phyloP scores from a whole-genome alignment of 2,888 invertebrate genomes.

The Caenorhabditis japonica region DNA sequence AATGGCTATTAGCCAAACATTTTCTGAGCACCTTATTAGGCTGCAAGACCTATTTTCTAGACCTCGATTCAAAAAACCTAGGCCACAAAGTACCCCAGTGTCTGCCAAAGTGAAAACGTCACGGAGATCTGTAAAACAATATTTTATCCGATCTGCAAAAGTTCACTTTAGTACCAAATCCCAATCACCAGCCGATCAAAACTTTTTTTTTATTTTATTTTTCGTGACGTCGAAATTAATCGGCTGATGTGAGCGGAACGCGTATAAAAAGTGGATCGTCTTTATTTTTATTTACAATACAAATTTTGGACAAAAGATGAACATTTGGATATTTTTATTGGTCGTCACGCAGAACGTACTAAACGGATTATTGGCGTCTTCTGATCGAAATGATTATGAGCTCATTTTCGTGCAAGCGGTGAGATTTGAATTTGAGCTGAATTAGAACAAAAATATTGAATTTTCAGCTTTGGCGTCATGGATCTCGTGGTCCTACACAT shows the following conservation, averaged over 20 bases:
- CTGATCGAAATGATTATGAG: not conserved
- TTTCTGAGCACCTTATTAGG: too few relatives aligned
- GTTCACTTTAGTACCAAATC: conserved; percentile 32
- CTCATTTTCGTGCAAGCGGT: conserved; percentile 32
- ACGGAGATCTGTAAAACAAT: too few relatives aligned
- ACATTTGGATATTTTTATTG: not conserved
- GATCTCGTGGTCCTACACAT: conserved; percentile 56
- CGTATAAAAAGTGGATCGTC: not conserved
- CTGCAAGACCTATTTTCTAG: too few relatives aligned
- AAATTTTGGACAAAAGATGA: conserved; percentile 3
- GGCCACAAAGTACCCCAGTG: too few relatives aligned
- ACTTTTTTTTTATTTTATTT: not conserved
- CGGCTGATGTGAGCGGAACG: not conserved
- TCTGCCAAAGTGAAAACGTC: too few relatives aligned
- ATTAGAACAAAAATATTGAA: not conserved
- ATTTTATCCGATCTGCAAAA: too few relatives aligned
- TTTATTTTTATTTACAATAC: not conserved
- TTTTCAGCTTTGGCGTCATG: conserved; percentile 61
- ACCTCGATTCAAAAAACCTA: too few relatives aligned
- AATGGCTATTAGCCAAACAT: too few relatives aligned
- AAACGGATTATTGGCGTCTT: too few relatives aligned
- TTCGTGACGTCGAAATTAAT: conserved; percentile 20
- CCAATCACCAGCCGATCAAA: too few relatives aligned
- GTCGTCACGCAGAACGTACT: conserved; percentile 12
- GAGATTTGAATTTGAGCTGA: not conserved